Evolutionary conservation across 2,888 invertebrate species (phyloP).

Genomic region (Oscheius sp.): DNA sequence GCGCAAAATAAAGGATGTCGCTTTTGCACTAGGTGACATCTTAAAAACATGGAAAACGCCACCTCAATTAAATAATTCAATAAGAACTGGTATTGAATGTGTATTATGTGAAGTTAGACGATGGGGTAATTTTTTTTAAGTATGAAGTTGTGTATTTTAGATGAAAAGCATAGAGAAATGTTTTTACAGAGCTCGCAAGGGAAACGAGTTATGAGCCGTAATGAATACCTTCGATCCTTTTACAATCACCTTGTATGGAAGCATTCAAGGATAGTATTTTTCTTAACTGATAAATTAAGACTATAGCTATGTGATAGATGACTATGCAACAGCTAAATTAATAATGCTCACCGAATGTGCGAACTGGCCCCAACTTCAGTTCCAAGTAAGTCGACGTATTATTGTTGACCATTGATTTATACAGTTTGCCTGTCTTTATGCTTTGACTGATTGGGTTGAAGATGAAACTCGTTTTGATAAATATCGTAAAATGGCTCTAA

Average conservation of each 20-base stretch:
- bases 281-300: neutral
- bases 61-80: slow-evolving; percentile 14
- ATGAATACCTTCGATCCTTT: slow-evolving; percentile 53
- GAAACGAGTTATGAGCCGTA: slow-evolving; percentile 41
- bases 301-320: slow-evolving; percentile 43
- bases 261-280: slow-evolving; percentile 29
- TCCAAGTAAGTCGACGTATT: slow-evolving; percentile 16
- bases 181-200: slow-evolving; percentile 41
- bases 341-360: slow-evolving; percentile 42
- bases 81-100: slow-evolving; percentile 34
- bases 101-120: slow-evolving; percentile 40
- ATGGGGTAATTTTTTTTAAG: slow-evolving; percentile 36
- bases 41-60: slow-evolving; percentile 36
- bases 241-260: slow-evolving; percentile 49
- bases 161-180: slow-evolving; percentile 56
- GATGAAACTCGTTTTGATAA: slow-evolving; percentile 51
- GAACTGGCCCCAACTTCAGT: slow-evolving; percentile 55
- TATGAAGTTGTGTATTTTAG: slow-evolving; percentile 35
- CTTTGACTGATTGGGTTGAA: slow-evolving; percentile 42
- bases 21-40: slow-evolving; percentile 39
- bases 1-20: slow-evolving; percentile 46
- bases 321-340: slow-evolving; percentile 45
- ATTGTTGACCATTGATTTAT: neutral
- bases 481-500: slow-evolving; percentile 47
- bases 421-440: slow-evolving; percentile 58